Evolutionary conservation across 2,797 vertebrate species (phyloP), one percentile per base, ranked within the genome.

Genomic region (Fundulus diaphanus): DNA sequence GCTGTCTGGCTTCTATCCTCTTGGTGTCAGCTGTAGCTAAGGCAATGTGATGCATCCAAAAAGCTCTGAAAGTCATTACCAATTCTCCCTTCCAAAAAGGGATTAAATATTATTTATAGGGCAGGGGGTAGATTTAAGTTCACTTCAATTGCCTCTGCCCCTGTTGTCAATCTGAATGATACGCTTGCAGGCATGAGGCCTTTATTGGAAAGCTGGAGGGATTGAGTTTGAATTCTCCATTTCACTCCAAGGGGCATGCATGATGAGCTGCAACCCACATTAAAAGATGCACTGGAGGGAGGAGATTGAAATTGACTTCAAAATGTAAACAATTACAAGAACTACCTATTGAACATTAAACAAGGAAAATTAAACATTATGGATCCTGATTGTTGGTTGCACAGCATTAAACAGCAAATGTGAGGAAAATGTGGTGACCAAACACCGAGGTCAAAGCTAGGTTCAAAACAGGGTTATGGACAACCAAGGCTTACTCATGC

Each of bases 51-150:
- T 85, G 89, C 83, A 91, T 91, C 86, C 86, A 80, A 83, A 91
- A 90, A 86, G 89, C 88, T 88, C 82, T 79, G 82, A 82, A 88
- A 89, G 81, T 92, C 91, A 91, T 93, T 90, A 90, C 86, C 82
- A 75, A 87, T 87, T 87, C 87, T 90, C 84, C 79, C 73, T 90
- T 87, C 86, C 87, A 90, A 88, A 89, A 85, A 86, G 68, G 90
- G 91, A 93, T 93, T 92, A 90, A 92, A 91, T 89, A 89, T 91
- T 92, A 93, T 94, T 94, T 93, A 92, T 94, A 91, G 88, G 84
- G 91, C 82, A 88, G 82, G 61, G 86, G 85, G 85, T 86, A 84
- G 90, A 89, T 80, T 89, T 90, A 91, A 93, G 87, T 91, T 91
- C 89, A 87, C 90, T 92, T 89, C 87, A 91, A 87, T 88, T 92